phyloP scores from a whole-genome alignment of 2,797 vertebrate species.

The Enteromius thamalakanensis region DNA sequence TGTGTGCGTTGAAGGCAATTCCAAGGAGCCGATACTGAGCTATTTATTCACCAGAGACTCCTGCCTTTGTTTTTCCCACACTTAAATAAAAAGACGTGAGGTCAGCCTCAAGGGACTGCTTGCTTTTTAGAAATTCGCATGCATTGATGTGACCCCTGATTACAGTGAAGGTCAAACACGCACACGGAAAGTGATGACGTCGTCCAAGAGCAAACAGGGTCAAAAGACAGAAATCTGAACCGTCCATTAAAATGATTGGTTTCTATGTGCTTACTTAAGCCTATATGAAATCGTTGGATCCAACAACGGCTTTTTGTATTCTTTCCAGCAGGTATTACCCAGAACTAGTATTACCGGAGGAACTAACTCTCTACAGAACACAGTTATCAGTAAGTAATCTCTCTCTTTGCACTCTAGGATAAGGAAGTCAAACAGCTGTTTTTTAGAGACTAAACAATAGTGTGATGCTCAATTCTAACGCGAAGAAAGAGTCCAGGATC shows the following conservation, averaged over 20 bases:
- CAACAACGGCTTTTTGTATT: background rate
- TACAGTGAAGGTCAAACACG: constrained; percentile 22
- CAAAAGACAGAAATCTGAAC: background rate
- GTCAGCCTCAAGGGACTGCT: constrained; percentile 60
- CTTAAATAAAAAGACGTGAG: constrained; percentile 65
- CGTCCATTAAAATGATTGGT: background rate
- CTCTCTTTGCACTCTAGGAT: background rate
- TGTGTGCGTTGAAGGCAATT: background rate
- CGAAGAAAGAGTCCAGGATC: background rate
- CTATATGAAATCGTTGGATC: background rate
- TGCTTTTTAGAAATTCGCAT: constrained; percentile 65
- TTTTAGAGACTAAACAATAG: background rate
- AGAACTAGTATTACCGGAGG: background rate
- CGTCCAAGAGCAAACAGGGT: background rate
- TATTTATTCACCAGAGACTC: constrained; percentile 43
- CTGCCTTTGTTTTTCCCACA: constrained; percentile 69
- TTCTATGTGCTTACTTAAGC: background rate
- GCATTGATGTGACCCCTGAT: constrained; percentile 52
- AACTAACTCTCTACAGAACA: background rate
- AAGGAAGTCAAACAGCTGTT: background rate
- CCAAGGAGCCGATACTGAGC: constrained; percentile 6
- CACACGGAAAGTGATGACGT: background rate
- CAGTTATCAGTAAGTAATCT: background rate
- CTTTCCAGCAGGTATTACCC: no score
- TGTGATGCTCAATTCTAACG: background rate